Evolutionary conservation across 2,797 vertebrate genomes (phyloP).

Genomic region (Acridotheres tristis): DNA sequence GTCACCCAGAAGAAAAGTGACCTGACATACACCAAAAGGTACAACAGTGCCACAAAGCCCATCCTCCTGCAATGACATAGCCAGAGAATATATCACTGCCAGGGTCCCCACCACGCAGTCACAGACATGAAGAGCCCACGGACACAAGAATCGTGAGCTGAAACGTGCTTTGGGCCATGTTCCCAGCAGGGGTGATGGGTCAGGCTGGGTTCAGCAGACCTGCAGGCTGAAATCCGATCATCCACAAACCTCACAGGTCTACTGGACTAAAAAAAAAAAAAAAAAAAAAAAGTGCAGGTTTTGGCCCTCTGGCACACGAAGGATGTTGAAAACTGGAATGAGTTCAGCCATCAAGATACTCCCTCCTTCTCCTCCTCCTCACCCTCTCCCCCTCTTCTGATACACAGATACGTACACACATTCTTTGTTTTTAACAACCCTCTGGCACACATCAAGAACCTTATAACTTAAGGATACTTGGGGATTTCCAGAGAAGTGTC

Average conservation of each 20-base stretch:
- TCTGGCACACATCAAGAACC: background rate
- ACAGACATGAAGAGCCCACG: background rate
- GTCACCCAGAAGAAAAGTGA: background rate
- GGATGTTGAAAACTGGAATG: background rate
- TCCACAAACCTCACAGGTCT: background rate
- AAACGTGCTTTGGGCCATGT: background rate
- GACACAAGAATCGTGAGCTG: accelerated
- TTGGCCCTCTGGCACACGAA: background rate
- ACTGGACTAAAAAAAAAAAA: background rate
- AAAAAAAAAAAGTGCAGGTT: background rate
- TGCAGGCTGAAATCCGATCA: background rate
- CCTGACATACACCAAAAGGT: background rate
- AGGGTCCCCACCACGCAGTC: background rate
- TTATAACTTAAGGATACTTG: background rate
- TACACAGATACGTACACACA: background rate
- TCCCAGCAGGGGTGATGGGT: background rate
- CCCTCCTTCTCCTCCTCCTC: too few species aligned
- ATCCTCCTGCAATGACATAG: background rate
- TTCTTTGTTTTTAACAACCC: background rate
- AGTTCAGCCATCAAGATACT: background rate
- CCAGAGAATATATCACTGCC: background rate
- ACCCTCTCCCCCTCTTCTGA: accelerated
- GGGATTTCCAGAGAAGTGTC: background rate
- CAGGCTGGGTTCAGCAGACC: background rate
- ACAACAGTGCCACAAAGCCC: background rate